Evolutionary conservation across 2,888 invertebrate species (phyloP).

Genomic region (Cantharis nigra): DNA sequence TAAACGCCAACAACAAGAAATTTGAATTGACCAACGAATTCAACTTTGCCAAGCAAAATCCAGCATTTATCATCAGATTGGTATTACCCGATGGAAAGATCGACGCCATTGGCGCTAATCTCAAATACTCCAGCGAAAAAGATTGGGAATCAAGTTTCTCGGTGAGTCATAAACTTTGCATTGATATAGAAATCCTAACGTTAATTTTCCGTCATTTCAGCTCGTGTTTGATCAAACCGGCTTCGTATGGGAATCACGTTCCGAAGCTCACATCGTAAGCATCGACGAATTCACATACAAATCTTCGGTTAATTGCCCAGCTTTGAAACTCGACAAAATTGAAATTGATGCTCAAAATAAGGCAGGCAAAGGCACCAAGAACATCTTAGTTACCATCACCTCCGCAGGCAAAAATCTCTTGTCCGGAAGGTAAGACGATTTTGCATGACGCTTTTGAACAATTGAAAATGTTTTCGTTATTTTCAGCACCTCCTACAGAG

Average conservation of each 20-base stretch:
- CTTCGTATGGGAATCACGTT: constrained; percentile 59
- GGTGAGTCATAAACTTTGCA: constrained; percentile 9
- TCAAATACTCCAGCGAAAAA: constrained; percentile 59
- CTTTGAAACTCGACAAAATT: constrained; percentile 67
- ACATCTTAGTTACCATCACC: constrained; percentile 66
- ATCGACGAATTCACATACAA: constrained; percentile 70
- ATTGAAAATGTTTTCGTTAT: neutral
- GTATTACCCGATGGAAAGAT: constrained; percentile 58
- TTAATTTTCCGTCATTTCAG: constrained; percentile 2
- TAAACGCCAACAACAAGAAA: constrained; percentile 63
- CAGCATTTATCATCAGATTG: constrained; percentile 62
- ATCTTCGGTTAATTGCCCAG: constrained; percentile 65
- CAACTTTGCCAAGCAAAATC: constrained; percentile 60
- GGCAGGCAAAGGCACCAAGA: constrained; percentile 63
- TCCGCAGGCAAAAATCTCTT: constrained; percentile 69
- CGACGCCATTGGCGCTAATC: constrained; percentile 54
- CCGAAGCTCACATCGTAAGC: constrained; percentile 62
- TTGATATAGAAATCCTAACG: neutral
- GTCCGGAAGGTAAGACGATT: constrained; percentile 65
- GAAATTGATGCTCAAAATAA: constrained; percentile 68
- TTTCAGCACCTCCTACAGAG: constrained; percentile 67
- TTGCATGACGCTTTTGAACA: neutral
- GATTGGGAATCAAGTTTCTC: constrained; percentile 64
- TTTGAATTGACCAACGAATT: constrained; percentile 62
- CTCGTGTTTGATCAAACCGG: constrained; percentile 43